Evolutionary conservation across 2,888 invertebrate species (phyloP).

Genomic region (Synanthedon vespiformis): DNA sequence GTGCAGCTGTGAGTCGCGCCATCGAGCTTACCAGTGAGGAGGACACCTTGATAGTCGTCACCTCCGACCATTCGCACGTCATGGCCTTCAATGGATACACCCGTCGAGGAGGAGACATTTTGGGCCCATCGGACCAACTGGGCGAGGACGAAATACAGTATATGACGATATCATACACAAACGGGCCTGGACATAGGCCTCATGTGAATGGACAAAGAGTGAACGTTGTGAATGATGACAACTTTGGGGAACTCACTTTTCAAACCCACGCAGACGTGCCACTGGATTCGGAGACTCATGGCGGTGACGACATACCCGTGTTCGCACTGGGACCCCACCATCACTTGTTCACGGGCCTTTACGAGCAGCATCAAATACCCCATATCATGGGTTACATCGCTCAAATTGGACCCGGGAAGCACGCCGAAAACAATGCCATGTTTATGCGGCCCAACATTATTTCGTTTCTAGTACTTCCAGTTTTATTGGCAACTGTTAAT

Average conservation of each 20-base stretch:
- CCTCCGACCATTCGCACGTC: slow-evolving; percentile 82
- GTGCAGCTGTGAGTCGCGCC: slow-evolving; percentile 68
- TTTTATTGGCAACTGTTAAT: no score
- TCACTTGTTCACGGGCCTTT: slow-evolving; percentile 79
- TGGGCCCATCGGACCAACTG: slow-evolving; percentile 43
- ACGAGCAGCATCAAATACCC: slow-evolving; percentile 83
- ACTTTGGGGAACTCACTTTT: slow-evolving; percentile 17
- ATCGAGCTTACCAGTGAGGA: slow-evolving; percentile 43
- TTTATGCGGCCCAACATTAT: background rate
- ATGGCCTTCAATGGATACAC: slow-evolving; percentile 79
- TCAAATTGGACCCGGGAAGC: slow-evolving; percentile 72
- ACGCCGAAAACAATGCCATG: slow-evolving; percentile 26
- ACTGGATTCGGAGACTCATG: slow-evolving; percentile 74
- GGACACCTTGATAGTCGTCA: slow-evolving; percentile 83
- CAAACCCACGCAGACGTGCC: slow-evolving; percentile 60
- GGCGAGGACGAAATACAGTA: slow-evolving; percentile 66
- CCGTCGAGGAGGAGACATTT: slow-evolving; percentile 51
- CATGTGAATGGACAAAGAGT: slow-evolving; percentile 39
- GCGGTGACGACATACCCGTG: slow-evolving; percentile 83
- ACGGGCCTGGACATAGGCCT: slow-evolving; percentile 69
- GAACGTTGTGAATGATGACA: slow-evolving; percentile 43
- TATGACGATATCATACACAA: slow-evolving; percentile 73
- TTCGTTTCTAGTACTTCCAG: background rate
- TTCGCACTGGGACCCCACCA: slow-evolving; percentile 79
- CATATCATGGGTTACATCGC: slow-evolving; percentile 80